Conservation (phyloP, 2,113 vertebrate species). For the Amphiprion percula region DNA sequence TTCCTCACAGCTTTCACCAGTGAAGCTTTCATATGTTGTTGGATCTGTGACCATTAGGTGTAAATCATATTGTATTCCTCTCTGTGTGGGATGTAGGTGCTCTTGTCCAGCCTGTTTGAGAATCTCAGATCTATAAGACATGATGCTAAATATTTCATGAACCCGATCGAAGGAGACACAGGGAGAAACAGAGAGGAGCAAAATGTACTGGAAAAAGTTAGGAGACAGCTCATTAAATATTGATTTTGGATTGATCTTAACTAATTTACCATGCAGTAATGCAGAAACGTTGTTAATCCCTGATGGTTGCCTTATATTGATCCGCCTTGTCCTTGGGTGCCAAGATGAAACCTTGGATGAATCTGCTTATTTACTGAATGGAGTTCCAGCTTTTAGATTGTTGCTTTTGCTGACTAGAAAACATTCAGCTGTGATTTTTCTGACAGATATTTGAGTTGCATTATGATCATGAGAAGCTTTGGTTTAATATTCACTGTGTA, state of each 20-base stretch:
- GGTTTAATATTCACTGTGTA: too few species aligned
- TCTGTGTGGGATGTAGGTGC: background rate
- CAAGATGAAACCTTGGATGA: constrained; percentile 28
- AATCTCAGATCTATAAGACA: constrained; percentile 60
- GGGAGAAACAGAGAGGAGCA: constrained; percentile 26
- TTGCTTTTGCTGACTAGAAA: background rate
- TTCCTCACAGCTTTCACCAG: constrained; percentile 4
- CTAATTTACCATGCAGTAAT: constrained; percentile 52
- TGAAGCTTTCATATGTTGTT: background rate
- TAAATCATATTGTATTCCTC: constrained; percentile 4
- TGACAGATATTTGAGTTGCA: too few species aligned
- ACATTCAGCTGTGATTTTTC: too few species aligned
- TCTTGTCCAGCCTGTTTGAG: constrained; percentile 23
- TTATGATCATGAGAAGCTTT: too few species aligned
- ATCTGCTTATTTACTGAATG: constrained; percentile 25
- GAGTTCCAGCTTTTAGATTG: background rate
- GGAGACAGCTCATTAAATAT: constrained; percentile 54
- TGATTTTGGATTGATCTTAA: constrained; percentile 48
- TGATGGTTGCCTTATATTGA: constrained; percentile 42
- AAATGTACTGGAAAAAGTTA: constrained; percentile 53
- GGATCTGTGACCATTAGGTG: constrained; percentile 1
- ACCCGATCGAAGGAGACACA: constrained; percentile 21
- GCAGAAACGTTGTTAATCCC: constrained; percentile 37
- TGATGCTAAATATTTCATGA: constrained; percentile 64
- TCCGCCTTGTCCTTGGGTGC: constrained; percentile 36